Conservation (phyloP, 2,113 vertebrate species). For the Nestor notabilis region DNA sequence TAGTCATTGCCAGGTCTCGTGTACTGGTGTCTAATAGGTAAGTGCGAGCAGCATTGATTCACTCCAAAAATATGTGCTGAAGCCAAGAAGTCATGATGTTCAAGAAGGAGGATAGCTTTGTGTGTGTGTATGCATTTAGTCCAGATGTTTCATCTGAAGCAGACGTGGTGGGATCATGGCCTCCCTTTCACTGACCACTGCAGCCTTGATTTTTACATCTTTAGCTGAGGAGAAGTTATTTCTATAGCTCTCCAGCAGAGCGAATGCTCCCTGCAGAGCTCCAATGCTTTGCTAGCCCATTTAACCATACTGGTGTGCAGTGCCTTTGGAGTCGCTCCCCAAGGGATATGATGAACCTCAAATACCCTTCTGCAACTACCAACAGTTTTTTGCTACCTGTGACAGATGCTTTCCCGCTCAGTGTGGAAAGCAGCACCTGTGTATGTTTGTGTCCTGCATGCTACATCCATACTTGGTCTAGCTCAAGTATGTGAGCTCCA, state of each 20-base stretch:
- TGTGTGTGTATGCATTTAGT: neutral
- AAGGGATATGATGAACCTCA: neutral
- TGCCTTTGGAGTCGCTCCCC: neutral
- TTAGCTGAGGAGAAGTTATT: neutral
- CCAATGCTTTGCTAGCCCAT: neutral
- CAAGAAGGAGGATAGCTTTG: neutral
- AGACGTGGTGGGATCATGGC: neutral
- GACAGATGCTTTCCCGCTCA: neutral
- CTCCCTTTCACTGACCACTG: conserved; percentile 59
- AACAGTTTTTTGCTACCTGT: neutral
- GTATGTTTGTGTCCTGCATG: neutral
- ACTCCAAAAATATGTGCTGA: neutral
- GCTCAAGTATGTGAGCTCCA: conserved; percentile 48
- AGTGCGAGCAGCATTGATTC: neutral
- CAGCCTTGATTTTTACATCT: neutral
- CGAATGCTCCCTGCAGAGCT: neutral
- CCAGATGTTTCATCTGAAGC: neutral
- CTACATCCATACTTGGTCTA: neutral
- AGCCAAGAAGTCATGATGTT: neutral
- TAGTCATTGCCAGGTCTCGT: neutral
- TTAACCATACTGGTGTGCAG: neutral
- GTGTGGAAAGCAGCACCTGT: neutral
- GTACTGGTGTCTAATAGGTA: neutral
- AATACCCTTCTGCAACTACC: neutral
- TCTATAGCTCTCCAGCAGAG: neutral